Evolutionary conservation across 2,888 invertebrate species (phyloP), one percentile per base, ranked within the genome.

Genomic region (Baccha elongata): DNA sequence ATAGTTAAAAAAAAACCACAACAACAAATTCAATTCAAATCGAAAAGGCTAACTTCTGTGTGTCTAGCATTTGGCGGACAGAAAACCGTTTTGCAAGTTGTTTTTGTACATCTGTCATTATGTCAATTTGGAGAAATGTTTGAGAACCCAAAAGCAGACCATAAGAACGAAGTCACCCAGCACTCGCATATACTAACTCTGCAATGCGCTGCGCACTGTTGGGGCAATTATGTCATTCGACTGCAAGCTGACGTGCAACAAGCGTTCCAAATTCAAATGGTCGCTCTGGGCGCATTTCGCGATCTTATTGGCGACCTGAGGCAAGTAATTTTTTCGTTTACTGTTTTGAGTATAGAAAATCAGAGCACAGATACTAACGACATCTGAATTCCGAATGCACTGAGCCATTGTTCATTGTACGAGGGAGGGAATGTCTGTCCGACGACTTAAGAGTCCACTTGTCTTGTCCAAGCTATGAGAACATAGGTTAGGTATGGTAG

Each of bases 141-240:
- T 73, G 85, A 76, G 76, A 78, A 76, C 76, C 72, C 69, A 74
- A 68, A 73, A 78, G 85, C 81, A 42, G 60, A 68, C 68, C 80
- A 32, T n/a, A 78, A 74, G 80, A 85, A 81, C 67, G 37, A 23
- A 60, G 53, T 50, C 58, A 29, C 23, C 42, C 42, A 44, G 19
- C 35, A 17, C 15, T 26, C 32, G 15, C 44, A 53, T 10, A 50
- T 32, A 52, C 23, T 10, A 23, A 23, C 46, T 17, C n/a, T 19
- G 19, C 37, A 23, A 19, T 42, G 19, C 6, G 35, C n/a, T 40
- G 32, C 35, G 17, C 58, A 21, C 58, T 21, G 64, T 72, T 85
- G 83, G 80, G 86, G 87, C 87, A 87, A 87, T 87, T 87, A 87
- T 87, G 87, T 87, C 87, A 87, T 87, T 86, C 86, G 85, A 83